Conservation (phyloP, 2,797 vertebrate species). For the Cyprinella venusta region DNA sequence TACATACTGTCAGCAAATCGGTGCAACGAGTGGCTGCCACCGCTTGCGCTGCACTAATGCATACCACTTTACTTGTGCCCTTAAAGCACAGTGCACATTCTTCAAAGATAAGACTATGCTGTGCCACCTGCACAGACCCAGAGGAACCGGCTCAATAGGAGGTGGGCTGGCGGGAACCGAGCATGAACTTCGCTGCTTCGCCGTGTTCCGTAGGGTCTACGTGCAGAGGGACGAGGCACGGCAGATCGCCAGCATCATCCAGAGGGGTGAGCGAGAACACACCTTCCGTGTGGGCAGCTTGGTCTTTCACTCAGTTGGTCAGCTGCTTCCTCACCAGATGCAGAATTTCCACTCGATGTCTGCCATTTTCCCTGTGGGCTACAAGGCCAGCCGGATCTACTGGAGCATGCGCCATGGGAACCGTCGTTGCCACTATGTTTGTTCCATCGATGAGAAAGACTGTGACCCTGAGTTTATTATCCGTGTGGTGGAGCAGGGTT, state of each 20-base stretch:
- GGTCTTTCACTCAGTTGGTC: conserved; percentile 88
- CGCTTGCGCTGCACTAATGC: conserved; percentile 89
- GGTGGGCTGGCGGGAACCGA: conserved; percentile 63
- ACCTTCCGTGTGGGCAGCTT: conserved; percentile 96
- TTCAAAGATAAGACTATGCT: conserved; percentile 99
- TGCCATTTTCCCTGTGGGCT: conserved; percentile 92
- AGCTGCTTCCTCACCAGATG: conserved; percentile 95
- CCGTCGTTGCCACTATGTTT: conserved; percentile 91
- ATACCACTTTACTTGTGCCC: conserved; percentile 97
- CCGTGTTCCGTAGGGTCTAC: conserved; percentile 92
- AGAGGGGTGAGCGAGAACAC: conserved; percentile 89
- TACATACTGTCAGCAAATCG: conserved; percentile 88
- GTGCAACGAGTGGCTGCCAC: conserved; percentile 95
- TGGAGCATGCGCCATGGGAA: conserved; percentile 92
- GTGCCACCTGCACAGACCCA: conserved; percentile 92
- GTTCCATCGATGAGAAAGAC: conserved; percentile 87
- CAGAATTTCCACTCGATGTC: conserved; percentile 84
- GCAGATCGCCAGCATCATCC: conserved; percentile 93
- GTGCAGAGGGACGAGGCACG: conserved; percentile 93
- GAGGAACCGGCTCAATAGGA: conserved; percentile 58
- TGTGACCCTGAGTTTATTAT: conserved; percentile 85
- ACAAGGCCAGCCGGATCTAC: conserved; percentile 92
- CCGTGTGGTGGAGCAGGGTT: conserved; percentile 90
- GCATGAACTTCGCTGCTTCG: conserved; percentile 90
- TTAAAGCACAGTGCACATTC: conserved; percentile 96